Conservation (phyloP, 1,140 invertebrate genomes). For the Cryptotermes secundus region DNA sequence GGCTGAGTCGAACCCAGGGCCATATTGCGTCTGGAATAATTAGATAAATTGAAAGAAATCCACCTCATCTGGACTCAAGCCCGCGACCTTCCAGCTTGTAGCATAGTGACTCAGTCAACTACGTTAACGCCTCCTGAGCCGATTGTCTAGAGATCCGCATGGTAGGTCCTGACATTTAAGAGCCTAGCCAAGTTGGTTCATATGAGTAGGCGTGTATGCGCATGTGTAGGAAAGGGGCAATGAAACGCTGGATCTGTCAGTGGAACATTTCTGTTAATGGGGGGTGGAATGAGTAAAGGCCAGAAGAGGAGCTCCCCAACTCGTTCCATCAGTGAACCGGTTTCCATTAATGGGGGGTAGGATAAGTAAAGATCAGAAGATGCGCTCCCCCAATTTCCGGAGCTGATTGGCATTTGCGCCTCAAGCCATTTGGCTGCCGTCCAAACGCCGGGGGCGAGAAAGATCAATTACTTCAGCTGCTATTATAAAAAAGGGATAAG, state of each 20-base stretch:
- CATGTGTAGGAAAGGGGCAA: background rate
- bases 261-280: no score
- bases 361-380: background rate
- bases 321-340: background rate
- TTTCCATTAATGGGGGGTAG: background rate
- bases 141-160: no score
- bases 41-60: no score
- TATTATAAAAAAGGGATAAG: no score
- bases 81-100: no score
- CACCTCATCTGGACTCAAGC: no score
- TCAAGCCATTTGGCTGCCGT: background rate
- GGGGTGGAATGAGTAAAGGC: no score
- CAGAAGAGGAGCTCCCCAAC: background rate
- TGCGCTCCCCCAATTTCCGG: background rate
- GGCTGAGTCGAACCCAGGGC: no score
- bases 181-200: background rate
- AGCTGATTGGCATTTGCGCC: background rate
- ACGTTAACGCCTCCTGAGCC: no score
- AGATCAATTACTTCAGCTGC: background rate
- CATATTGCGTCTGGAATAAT: no score
- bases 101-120: no score
- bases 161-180: background rate
- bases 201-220: background rate
- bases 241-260: no score
- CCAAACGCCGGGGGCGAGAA: background rate